Evolutionary conservation across 1,140 invertebrate genomes (phyloP).

Genomic region (Dufourea novaeangliae): DNA sequence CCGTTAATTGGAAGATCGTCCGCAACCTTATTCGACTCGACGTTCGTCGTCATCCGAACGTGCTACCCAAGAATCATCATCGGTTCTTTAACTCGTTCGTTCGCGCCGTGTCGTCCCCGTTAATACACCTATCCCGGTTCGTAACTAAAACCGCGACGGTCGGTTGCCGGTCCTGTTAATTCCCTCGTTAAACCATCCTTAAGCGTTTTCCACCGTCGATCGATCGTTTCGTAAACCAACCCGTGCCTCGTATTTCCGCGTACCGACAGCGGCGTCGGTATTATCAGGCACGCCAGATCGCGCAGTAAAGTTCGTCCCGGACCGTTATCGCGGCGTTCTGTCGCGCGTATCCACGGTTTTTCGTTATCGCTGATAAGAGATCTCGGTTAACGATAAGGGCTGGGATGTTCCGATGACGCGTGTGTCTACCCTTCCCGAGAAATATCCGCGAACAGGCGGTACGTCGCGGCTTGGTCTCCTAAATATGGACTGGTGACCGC

Average conservation of each 20-base stretch:
- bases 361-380: conserved; percentile 49
- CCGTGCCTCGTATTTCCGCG: conserved; percentile 50
- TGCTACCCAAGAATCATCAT: no score
- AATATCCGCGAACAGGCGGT: background rate
- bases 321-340: conserved; percentile 26
- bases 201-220: conserved; percentile 27
- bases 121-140: background rate
- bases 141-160: conserved; percentile 5
- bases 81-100: background rate
- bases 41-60: no score
- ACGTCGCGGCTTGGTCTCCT: background rate
- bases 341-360: conserved; percentile 18
- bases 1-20: conserved; percentile 8
- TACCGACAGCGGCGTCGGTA: background rate
- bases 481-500: conserved; percentile 35
- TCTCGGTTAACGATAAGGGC: conserved; percentile 48
- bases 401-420: conserved; percentile 22
- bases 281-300: conserved; percentile 49
- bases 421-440: conserved; percentile 15
- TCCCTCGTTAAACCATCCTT: conserved; percentile 48
- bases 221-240: conserved; percentile 64
- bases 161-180: conserved; percentile 35
- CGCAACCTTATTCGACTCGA: background rate
- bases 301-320: conserved; percentile 55
- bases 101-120: background rate